Base-by-base conservation (phyloP, 2,888 invertebrate genomes). In the Magallana nippona region DNA sequence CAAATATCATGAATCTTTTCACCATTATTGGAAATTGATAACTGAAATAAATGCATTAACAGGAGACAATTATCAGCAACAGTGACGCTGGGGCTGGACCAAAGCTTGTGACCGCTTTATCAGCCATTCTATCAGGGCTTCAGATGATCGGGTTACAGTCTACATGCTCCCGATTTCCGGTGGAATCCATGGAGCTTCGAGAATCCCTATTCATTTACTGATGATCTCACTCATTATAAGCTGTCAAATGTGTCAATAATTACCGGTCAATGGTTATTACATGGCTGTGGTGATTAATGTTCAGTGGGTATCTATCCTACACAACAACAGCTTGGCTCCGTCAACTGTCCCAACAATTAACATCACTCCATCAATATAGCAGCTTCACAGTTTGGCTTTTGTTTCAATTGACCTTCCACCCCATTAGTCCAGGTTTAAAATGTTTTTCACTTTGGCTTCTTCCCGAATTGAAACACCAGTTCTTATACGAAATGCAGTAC, bases 151-250 rank as follows among this genome's bases (percentile, higher is more conserved):
- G 71, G 71, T 71, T 71, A 71, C 71, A 71, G 22, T 71, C 71
- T 71, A 71, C 71, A 71, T 71, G 71, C 71, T 22, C 22, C 71
- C 22, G 27, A 71, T 71, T 71, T 71, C 71, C 71, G 71, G 27
- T 71, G 32, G 71, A 71, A 15, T 27, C 71, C 32, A 71, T 32
- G 15, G 71, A 27, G 71, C 71, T 71, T 2, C 13, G 71, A 71
- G 22, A 32, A 71, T 71, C 15, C 71, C 71, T 71, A 71, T 71
- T 71, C 71, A 71, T 71, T 22, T 22, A 71, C 11, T 32, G 71
- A 71, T 71, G 71, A 71, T 71, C 71, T 71, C 71, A 71, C 32
- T 71, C 71, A 71, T 71, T 13, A 71, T 27, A 13, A 71, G 22
- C 71, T 71, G 32, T 71, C 71, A 22, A 32, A 71, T 71, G 71